These are phyloP conservation scores for Caenorhabditis plicata DNA, from an alignment of 2,888 invertebrate genomes.

Conservation along the genomic window DNA sequence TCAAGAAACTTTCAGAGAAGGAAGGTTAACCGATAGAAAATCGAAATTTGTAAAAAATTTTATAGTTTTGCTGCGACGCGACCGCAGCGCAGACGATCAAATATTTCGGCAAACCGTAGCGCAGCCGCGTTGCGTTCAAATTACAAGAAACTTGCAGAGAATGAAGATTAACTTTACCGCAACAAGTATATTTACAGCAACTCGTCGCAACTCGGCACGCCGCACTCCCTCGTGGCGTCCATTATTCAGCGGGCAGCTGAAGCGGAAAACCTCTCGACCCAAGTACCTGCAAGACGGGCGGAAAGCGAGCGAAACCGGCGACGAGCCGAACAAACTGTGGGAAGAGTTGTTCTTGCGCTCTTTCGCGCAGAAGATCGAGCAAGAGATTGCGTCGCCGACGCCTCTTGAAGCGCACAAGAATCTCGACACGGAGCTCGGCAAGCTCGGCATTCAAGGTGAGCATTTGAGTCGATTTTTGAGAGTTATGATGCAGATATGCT, in stretches of 20 bases:
- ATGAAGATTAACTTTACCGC: no score
- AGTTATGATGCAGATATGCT: background rate
- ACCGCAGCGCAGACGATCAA: no score
- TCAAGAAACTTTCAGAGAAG: no score
- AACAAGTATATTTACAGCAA: conserved; percentile 10
- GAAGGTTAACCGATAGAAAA: no score
- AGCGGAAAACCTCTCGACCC: conserved; percentile 38
- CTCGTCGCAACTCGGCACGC: conserved; percentile 19
- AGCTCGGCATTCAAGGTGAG: conserved; percentile 41
- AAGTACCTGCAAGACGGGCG: conserved; percentile 55
- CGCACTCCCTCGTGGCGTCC: conserved; percentile 43
- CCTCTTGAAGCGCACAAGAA: conserved; percentile 44
- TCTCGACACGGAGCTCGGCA: conserved; percentile 32
- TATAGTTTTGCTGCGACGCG: no score
- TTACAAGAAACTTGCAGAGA: no score
- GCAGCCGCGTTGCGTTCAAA: no score
- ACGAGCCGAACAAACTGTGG: conserved; percentile 55
- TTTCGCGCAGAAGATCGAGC: conserved; percentile 57
- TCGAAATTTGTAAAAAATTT: no score
- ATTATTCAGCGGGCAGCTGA: conserved; percentile 40
- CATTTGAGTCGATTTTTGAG: background rate
- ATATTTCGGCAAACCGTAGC: no score
- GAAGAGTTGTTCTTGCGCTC: conserved; percentile 53
- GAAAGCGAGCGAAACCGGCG: conserved; percentile 34
- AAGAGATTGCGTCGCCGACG: conserved; percentile 51